Evolutionary conservation across 2,113 vertebrate genomes (phyloP).

Genomic region (Upupa epops): DNA sequence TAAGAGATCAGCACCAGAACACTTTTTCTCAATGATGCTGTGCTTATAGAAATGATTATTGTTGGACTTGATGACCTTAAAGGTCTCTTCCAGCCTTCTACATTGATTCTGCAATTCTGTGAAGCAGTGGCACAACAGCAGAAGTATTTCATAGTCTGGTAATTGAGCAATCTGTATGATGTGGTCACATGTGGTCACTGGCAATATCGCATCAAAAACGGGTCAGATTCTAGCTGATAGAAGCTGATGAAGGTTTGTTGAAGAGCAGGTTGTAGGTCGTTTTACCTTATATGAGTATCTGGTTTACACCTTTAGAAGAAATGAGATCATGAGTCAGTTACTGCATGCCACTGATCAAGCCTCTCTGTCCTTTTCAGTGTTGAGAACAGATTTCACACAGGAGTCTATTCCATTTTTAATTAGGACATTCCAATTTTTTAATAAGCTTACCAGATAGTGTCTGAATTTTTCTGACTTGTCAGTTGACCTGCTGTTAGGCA

Average conservation of each 20-base stretch:
- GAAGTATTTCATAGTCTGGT: conserved; percentile 39
- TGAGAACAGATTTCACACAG: neutral
- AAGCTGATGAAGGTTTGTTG: neutral
- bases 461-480: neutral
- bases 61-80: too few species aligned
- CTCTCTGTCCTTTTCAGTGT: neutral
- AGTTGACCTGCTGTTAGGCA: neutral
- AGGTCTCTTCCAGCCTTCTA: too few species aligned
- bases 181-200: neutral
- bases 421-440: neutral
- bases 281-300: neutral
- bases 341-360: neutral
- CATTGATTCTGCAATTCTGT: neutral
- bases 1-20: neutral
- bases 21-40: too few species aligned
- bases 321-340: neutral
- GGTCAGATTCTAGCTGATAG: neutral
- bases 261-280: neutral
- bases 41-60: neutral
- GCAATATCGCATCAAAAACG: neutral
- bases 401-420: neutral
- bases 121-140: conserved; percentile 32
- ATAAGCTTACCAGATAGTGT: neutral
- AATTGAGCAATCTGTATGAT: conserved; percentile 37
- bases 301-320: neutral